Evolutionary conservation across 2,888 invertebrate species (phyloP), one percentile per base, ranked within the genome.

Genomic region (Drosophila hawaiiensis): DNA sequence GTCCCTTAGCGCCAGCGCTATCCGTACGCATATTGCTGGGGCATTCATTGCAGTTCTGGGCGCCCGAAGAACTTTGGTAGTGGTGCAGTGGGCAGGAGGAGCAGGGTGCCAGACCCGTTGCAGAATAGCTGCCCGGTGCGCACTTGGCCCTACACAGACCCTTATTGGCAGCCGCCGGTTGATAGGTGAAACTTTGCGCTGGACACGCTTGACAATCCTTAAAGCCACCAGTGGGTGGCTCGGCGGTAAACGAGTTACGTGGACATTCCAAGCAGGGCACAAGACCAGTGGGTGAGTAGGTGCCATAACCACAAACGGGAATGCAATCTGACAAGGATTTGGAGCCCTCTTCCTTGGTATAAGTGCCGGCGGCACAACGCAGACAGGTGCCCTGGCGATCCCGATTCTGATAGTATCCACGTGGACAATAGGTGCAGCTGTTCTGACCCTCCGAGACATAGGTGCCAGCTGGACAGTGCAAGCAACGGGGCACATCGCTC

Each of bases 401-500:
- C 87, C 96, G 95, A 90, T 98, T 98, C 94, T 99, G 99, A 94
- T 98, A 99, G 92, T 96, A 98, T 22, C 99, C 99, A 85, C 96
- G 95, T 1, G 97, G 97, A 92, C 99, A 99, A 91, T 97, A 96
- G 1, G 97, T 97, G 93, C 99, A 99, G 69, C 96, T 95, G 91
- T 97, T 97, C 94, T 98, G 98, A 87, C 98, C 97, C 84, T 97
- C 97, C 28, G 96, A 96, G 50, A 98, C 98, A 91, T 96, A 98
- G 0, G 99, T 98, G 89, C 99, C 99, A 82, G 98, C 98, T 10
- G 99, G 99, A 92, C 99, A 99, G 91, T 99, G 97, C 75, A 99
- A 95, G 94, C 99, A 99, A 94, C 98, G 95, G 29, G 99, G 97
- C 56, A 98, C 97, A 91, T 97, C 97, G 84, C 96, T 97, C 0